Conservation (phyloP, 2,113 vertebrate species). For the Salminus brasiliensis region DNA sequence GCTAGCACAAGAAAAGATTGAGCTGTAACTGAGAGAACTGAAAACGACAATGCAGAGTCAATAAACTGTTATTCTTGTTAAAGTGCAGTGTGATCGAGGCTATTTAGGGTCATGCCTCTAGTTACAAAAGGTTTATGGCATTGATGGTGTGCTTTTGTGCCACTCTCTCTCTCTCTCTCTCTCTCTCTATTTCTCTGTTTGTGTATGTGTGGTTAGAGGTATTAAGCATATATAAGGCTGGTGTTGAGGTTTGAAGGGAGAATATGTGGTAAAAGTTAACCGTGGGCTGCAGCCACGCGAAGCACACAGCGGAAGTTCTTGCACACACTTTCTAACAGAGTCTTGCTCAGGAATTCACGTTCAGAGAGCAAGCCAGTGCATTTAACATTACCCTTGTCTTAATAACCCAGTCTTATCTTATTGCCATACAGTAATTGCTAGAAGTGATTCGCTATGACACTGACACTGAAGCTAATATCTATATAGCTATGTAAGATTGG, state of each 20-base stretch:
- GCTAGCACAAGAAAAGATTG: background rate
- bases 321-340: background rate
- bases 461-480: too few species aligned
- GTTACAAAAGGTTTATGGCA: background rate
- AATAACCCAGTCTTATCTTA: too few species aligned
- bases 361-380: too few species aligned
- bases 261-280: constrained; percentile 15
- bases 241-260: constrained; percentile 31
- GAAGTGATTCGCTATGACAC: too few species aligned
- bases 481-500: too few species aligned
- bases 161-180: background rate
- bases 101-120: background rate
- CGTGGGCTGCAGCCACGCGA: background rate
- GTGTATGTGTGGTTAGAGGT: constrained; percentile 18
- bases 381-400: too few species aligned
- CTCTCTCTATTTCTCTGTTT: background rate
- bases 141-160: background rate
- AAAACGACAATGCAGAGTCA: background rate
- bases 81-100: background rate
- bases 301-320: background rate
- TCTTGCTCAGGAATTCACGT: too few species aligned
- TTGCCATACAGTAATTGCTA: too few species aligned
- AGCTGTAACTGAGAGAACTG: background rate
- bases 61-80: constrained; percentile 3
- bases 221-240: constrained; percentile 6